Evolutionary conservation across 2,113 vertebrate genomes (phyloP).

Genomic region (Gymnobelideus leadbeateri): DNA sequence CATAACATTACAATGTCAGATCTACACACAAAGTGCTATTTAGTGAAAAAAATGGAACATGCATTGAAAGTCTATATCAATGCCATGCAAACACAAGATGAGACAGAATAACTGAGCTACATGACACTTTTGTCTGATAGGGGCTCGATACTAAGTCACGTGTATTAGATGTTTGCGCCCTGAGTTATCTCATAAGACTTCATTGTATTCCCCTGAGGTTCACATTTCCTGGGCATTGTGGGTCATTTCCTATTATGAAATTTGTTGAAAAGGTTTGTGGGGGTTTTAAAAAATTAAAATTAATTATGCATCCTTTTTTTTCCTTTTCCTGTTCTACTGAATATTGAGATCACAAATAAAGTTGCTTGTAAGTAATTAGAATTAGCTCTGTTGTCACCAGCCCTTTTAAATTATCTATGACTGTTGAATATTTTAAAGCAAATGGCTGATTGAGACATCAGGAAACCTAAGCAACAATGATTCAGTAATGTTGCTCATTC

Average conservation of each 20-base stretch:
- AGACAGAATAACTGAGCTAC: not conserved
- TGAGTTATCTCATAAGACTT: not conserved
- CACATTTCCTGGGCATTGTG: conserved; percentile 9
- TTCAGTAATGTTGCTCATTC: conserved; percentile 16
- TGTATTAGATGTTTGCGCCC: not conserved
- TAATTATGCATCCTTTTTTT: not conserved
- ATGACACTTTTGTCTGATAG: not conserved
- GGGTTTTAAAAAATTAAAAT: not conserved
- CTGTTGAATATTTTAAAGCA: not conserved
- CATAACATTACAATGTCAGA: not conserved
- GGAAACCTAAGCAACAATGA: conserved; percentile 60
- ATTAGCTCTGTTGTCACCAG: not conserved
- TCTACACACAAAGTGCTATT: not conserved
- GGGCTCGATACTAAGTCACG: not conserved
- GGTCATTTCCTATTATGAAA: conserved; percentile 17
- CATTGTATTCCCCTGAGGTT: not conserved
- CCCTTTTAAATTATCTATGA: not conserved
- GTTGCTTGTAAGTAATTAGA: conserved; percentile 29
- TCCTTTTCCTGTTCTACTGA: not conserved
- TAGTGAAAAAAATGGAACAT: not conserved
- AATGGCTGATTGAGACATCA: conserved; percentile 57
- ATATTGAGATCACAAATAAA: conserved; percentile 22
- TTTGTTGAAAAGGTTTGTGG: not conserved
- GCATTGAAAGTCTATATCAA: not conserved
- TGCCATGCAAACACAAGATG: not conserved